A percentile compares a stretch with the other conserved stretches of the same genome.
Evolutionary conservation across 2,113 vertebrate genomes (phyloP).

Genomic region (Tragelaphus scriptus): DNA sequence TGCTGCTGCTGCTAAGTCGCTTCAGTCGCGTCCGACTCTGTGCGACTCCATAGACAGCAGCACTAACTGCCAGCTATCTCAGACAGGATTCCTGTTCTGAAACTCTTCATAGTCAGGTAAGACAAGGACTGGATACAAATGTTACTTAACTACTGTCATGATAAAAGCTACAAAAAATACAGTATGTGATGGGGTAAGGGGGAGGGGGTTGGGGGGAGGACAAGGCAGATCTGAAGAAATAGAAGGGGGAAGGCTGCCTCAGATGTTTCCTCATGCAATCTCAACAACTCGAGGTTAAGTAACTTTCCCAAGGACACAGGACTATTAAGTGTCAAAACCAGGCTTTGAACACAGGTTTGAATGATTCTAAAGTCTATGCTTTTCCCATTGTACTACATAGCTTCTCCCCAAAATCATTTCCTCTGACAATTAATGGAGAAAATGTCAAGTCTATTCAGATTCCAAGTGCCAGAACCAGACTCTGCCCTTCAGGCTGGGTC

Average conservation of each 20-base stretch:
- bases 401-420: neutral
- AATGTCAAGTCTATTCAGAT: neutral
- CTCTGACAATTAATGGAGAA: neutral
- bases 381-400: neutral
- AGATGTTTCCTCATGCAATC: neutral
- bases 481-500: neutral
- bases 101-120: neutral
- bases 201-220: neutral
- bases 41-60: too few species aligned
- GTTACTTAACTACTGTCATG: neutral
- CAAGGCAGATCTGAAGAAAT: neutral
- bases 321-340: neutral
- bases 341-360: neutral
- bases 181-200: neutral
- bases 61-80: neutral
- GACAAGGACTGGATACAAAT: neutral
- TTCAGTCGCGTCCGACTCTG: too few species aligned
- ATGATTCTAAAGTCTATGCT: neutral
- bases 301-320: conserved; percentile 10
- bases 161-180: neutral
- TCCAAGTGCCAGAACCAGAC: neutral
- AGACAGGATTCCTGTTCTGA: neutral
- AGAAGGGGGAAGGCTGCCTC: neutral
- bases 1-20: neutral
- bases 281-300: neutral